Evolutionary conservation across 2,888 invertebrate species (phyloP).

Genomic region (Drosophila algonquin): DNA sequence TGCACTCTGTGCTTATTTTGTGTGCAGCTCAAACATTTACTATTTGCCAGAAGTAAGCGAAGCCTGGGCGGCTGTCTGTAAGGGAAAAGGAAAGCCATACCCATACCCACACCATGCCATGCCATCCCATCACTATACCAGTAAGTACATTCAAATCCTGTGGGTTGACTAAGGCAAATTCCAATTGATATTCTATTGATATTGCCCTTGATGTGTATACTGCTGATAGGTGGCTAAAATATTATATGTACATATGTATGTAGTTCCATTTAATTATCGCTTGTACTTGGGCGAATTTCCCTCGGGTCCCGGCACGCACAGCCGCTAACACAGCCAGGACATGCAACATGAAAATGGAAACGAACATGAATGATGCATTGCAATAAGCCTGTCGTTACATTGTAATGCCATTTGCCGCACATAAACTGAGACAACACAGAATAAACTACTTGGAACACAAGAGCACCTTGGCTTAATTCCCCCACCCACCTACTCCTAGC

Average conservation of each 20-base stretch:
- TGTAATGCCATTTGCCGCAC: constrained; percentile 48
- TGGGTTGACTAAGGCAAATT: constrained; percentile 11
- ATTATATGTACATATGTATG: background rate
- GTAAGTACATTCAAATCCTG: constrained; percentile 17
- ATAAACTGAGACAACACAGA: constrained; percentile 21
- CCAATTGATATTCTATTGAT: constrained; percentile 9
- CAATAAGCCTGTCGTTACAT: constrained; percentile 48
- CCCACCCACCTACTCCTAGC: constrained; percentile 11
- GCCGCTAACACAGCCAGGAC: constrained; percentile 31
- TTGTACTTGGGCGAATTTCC: constrained; percentile 2
- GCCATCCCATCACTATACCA: background rate
- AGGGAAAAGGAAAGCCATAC: too few relatives aligned
- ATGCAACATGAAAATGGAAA: constrained; percentile 19
- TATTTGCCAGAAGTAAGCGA: constrained; percentile 40
- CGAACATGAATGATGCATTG: constrained; percentile 40
- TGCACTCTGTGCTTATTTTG: constrained; percentile 17
- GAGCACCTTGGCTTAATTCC: constrained; percentile 34
- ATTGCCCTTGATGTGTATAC: constrained; percentile 43
- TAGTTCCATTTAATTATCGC: constrained; percentile 43
- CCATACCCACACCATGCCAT: too few relatives aligned
- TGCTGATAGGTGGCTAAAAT: background rate
- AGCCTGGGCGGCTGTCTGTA: too few relatives aligned
- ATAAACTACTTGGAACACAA: constrained; percentile 32
- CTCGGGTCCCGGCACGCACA: constrained; percentile 3
- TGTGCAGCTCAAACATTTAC: constrained; percentile 38